Percentiles rank a stretch among this genome's conserved stretches.
Conservation (phyloP, 2,888 invertebrate genomes). For the Laothoe populi region DNA sequence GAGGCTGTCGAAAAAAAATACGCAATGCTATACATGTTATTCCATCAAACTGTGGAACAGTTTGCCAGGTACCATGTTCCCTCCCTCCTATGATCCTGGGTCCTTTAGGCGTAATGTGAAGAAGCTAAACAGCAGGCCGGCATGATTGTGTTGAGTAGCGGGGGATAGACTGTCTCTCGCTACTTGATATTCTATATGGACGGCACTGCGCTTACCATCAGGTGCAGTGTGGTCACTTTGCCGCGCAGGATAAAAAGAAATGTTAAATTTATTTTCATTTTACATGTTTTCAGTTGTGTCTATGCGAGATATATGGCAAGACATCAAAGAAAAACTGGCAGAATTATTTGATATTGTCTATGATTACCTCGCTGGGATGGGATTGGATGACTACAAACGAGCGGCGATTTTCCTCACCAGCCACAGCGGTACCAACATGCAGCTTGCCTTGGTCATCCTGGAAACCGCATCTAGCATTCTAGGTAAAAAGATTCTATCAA, state of each 20-base stretch:
- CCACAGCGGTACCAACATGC: constrained; percentile 45
- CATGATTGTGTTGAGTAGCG: too few relatives aligned
- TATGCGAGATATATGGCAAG: constrained; percentile 72
- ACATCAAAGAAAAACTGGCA: constrained; percentile 59
- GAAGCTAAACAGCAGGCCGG: too few relatives aligned
- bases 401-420: constrained; percentile 59
- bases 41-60: neutral
- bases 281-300: constrained; percentile 70
- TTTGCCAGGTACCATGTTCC: too few relatives aligned
- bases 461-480: constrained; percentile 60
- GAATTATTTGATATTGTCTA: constrained; percentile 73
- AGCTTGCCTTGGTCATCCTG: constrained; percentile 65
- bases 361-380: constrained; percentile 71
- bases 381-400: constrained; percentile 65
- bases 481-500: constrained; percentile 69
- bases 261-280: too few relatives aligned
- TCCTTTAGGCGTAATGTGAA: too few relatives aligned
- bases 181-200: too few relatives aligned
- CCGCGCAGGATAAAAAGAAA: too few relatives aligned
- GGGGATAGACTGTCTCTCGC: too few relatives aligned
- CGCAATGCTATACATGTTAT: neutral
- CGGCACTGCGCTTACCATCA: too few relatives aligned
- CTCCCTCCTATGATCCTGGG: too few relatives aligned
- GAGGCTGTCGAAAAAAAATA: too few relatives aligned
- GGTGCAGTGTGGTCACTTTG: too few relatives aligned